Evolutionary conservation across 2,797 vertebrate genomes (phyloP).

Genomic region (Diceros bicornis): DNA sequence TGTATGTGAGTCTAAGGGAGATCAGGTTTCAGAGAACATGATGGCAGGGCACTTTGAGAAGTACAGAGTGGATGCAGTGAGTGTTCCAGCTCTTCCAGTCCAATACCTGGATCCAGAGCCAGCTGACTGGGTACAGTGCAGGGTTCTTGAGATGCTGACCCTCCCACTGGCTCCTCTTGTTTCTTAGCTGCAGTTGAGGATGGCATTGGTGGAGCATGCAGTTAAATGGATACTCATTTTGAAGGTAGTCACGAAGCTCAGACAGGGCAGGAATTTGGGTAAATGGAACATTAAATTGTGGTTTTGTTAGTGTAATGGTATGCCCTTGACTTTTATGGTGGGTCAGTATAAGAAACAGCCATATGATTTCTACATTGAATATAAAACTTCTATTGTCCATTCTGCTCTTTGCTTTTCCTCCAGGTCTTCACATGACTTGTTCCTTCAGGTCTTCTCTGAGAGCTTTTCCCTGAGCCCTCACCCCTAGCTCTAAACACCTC

Average conservation of each 20-base stretch:
- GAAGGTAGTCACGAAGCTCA: neutral
- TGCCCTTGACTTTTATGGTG: neutral
- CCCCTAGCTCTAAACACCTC: neutral
- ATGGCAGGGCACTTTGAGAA: neutral
- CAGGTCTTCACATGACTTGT: neutral
- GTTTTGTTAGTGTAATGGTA: neutral
- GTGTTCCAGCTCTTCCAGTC: neutral
- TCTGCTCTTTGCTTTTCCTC: neutral
- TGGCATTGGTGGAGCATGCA: neutral
- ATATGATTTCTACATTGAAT: neutral
- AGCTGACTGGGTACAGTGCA: neutral
- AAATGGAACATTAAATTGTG: neutral
- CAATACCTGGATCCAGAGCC: neutral
- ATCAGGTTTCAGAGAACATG: neutral
- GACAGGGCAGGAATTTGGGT: neutral
- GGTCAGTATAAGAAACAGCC: neutral
- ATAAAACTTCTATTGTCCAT: neutral
- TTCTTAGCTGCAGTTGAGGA: neutral
- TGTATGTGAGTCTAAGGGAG: neutral
- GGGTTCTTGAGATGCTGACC: neutral
- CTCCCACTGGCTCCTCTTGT: neutral
- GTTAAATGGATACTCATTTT: conserved; percentile 9
- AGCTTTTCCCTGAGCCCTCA: neutral
- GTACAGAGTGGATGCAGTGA: neutral
- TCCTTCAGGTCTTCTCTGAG: conserved; percentile 14